Evolutionary conservation across 2,797 vertebrate genomes (phyloP), one percentile per base, ranked within the genome.

Genomic region (Petrocephalus schoutedeni): DNA sequence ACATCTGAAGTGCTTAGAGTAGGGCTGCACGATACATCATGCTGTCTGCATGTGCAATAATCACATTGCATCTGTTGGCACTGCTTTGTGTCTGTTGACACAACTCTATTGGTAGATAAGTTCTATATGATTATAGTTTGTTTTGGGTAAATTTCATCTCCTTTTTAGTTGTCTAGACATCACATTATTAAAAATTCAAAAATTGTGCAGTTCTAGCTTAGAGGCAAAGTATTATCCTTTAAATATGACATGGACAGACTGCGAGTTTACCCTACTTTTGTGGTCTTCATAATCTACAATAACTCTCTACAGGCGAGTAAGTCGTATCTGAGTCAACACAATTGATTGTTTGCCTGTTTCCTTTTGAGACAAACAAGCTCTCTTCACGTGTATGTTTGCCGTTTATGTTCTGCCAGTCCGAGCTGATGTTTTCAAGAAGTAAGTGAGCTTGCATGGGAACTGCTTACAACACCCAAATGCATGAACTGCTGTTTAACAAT

Each of bases 401-500:
- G 19, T 28, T 36, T n/a, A 19, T 86, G n/a, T 54, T 61, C n/a
- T 28, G 61, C 64, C 19, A 32, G 41, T 23, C 56, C 32, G n/a
- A 16, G 1, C 2, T 28, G 45, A 32, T 80, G 54, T 45, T 80
- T 80, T 49, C 49, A 61, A 86, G 2, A 74, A 57, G 59, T 86
- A 56, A 74, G n/a, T 32, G 6, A 74, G 23, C 53, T 12, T 67
- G 49, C 9, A 71, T 45, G 84, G 61, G 51, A 51, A 28, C 28
- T 82, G 36, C 12, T 16, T 58, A 41, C 6, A 4, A 21, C 21
- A 19, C 36, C 10, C 12, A 32, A 86, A 82, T 59, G 7, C 10
- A 14, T 0, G 45, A 80, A 71, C 56, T 82, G 87, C 83, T 86
- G 77, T 83, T 88, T 57, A 64, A 54, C 49, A 54, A 85, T 53